These are phyloP conservation scores for Ametastegia equiseti DNA, from an alignment of 2,888 invertebrate genomes.

Conservation along the genomic window DNA sequence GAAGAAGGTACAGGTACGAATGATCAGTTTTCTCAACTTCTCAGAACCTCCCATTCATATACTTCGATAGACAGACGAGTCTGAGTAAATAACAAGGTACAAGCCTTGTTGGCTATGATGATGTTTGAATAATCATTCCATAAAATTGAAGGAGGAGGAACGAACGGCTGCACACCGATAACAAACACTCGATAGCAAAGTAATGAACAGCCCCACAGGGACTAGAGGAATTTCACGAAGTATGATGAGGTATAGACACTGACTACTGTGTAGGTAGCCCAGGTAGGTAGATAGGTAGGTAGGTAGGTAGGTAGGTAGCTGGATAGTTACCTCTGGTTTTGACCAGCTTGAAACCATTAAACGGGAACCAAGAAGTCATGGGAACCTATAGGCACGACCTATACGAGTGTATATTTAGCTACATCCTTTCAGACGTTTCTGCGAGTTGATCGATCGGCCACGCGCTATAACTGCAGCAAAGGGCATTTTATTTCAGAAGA, in stretches of 20 bases:
- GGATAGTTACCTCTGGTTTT: not conserved
- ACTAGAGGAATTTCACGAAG: no score
- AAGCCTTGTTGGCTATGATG: not conserved
- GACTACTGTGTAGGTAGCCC: no score
- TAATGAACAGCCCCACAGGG: not conserved
- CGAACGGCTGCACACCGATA: no score
- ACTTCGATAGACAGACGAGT: not conserved
- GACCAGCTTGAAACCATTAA: not conserved
- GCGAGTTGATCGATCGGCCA: slow-evolving; percentile 49
- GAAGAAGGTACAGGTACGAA: not conserved
- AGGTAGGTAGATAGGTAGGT: not conserved
- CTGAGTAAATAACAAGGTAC: not conserved
- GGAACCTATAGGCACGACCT: slow-evolving; percentile 68
- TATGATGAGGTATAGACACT: no score
- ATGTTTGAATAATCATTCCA: slow-evolving; percentile 8
- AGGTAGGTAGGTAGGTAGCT: not conserved
- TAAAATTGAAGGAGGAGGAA: not conserved
- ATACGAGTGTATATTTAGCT: slow-evolving; percentile 47
- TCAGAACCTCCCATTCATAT: not conserved
- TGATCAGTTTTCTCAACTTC: not conserved
- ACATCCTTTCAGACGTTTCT: slow-evolving; percentile 50
- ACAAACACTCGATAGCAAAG: not conserved
- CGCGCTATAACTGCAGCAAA: slow-evolving; percentile 9
- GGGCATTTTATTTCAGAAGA: not conserved
- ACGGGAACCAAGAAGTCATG: slow-evolving; percentile 51